phyloP scores from a whole-genome alignment of 2,888 invertebrate species.

The Athalia rosae region DNA sequence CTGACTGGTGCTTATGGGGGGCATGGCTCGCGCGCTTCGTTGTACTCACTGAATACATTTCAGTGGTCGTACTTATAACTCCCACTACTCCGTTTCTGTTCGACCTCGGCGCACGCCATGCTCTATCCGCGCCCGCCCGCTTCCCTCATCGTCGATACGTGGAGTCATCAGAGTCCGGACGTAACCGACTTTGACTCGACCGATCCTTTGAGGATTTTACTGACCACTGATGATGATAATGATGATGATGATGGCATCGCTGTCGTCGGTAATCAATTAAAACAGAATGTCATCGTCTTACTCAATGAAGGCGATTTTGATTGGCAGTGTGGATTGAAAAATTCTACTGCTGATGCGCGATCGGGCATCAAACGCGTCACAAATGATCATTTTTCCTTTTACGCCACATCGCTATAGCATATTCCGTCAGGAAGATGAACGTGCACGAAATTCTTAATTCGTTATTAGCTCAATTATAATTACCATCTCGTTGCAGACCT shows the following conservation, averaged over 20 bases:
- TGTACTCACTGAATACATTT: too few species aligned
- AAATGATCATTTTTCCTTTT: too few species aligned
- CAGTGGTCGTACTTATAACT: constrained; percentile 1
- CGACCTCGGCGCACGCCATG: constrained; percentile 41
- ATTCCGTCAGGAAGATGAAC: too few species aligned
- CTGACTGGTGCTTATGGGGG: neutral
- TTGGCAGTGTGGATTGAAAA: neutral
- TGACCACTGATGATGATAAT: too few species aligned
- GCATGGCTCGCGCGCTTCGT: constrained; percentile 27
- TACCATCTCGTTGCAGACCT: too few species aligned
- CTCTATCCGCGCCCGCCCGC: constrained; percentile 22
- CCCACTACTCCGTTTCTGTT: constrained; percentile 23
- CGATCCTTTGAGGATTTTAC: neutral
- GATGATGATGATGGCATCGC: neutral
- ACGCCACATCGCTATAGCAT: too few species aligned
- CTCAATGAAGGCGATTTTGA: neutral
- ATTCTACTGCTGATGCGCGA: too few species aligned
- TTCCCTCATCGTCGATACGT: constrained; percentile 2
- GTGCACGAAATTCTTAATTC: too few species aligned
- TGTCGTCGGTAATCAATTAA: constrained; percentile 4
- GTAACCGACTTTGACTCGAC: constrained; percentile 26
- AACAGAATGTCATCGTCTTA: neutral
- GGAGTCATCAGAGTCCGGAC: constrained; percentile 18
- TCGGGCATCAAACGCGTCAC: too few species aligned
- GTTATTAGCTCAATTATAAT: too few species aligned